Evolutionary conservation across 2,888 invertebrate genomes (phyloP).

Genomic region (Psococerastis gibbosa): DNA sequence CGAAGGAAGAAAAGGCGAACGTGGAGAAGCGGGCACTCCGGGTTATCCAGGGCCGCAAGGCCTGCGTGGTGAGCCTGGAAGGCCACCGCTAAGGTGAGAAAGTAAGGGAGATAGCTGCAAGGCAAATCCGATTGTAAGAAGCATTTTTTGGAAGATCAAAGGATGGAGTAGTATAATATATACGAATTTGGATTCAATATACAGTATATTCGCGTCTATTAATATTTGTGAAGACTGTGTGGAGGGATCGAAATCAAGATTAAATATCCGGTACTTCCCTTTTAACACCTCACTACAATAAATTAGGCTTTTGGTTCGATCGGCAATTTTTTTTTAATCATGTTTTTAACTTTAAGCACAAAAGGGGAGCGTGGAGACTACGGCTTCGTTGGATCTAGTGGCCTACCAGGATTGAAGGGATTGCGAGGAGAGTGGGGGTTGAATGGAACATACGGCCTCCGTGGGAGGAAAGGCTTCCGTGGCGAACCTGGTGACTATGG

Average conservation of each 20-base stretch:
- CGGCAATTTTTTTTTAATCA: too few species aligned
- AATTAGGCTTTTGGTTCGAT: too few species aligned
- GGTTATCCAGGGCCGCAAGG: conserved; percentile 19
- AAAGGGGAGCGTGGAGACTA: background rate
- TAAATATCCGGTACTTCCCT: too few species aligned
- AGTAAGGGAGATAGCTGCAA: too few species aligned
- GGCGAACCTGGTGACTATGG: background rate
- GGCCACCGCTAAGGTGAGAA: conserved; percentile 15
- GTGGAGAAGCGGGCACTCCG: conserved; percentile 18
- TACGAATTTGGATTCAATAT: too few species aligned
- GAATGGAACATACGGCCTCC: background rate
- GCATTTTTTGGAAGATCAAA: too few species aligned
- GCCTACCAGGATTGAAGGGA: background rate
- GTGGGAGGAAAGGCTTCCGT: background rate
- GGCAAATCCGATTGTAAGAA: too few species aligned
- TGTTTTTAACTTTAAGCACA: background rate
- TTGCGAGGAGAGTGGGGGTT: background rate
- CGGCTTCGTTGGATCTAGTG: background rate
- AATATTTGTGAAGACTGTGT: too few species aligned
- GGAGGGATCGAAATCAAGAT: too few species aligned
- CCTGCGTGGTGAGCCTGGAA: conserved; percentile 22
- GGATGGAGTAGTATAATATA: too few species aligned
- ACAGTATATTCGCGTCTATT: too few species aligned
- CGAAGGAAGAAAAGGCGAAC: conserved; percentile 19
- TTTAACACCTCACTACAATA: too few species aligned